Percentiles rank a stretch among this genome's conserved stretches.
Evolutionary conservation across 2,113 vertebrate species (phyloP).

Genomic region (Sphaerodactylus townsendi): DNA sequence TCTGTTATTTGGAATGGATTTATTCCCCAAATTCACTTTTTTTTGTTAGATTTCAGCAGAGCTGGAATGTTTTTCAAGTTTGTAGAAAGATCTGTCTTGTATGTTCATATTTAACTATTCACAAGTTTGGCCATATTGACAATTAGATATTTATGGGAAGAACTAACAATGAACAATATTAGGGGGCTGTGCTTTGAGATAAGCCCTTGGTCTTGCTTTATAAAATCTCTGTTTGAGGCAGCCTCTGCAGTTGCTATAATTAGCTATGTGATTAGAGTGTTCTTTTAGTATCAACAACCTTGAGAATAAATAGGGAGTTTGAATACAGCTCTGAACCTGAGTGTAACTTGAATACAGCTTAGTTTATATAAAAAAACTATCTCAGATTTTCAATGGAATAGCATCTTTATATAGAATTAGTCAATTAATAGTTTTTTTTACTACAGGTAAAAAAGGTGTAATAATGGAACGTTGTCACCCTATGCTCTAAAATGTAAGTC

Average conservation of each 20-base stretch:
- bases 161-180: not conserved
- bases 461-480: not conserved
- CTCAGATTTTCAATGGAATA: not conserved
- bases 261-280: conserved; percentile 15
- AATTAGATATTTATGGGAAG: not conserved
- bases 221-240: conserved; percentile 4
- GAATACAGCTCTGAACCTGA: not conserved
- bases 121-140: not conserved
- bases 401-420: not conserved
- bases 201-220: conserved; percentile 1
- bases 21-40: no score
- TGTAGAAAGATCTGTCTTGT: no score
- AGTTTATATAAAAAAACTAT: not conserved
- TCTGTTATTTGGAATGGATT: no score
- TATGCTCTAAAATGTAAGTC: not conserved
- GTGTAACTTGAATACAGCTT: not conserved
- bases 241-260: conserved; percentile 17
- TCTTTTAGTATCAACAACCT: conserved; percentile 24
- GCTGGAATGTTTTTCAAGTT: no score
- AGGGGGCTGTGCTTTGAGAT: not conserved
- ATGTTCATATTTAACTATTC: no score
- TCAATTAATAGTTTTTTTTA: not conserved
- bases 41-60: no score
- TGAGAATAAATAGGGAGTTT: conserved; percentile 22
- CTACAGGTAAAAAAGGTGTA: not conserved